Evolutionary conservation across 2,113 vertebrate species (phyloP).

Genomic region (Glaucidium brasilianum): DNA sequence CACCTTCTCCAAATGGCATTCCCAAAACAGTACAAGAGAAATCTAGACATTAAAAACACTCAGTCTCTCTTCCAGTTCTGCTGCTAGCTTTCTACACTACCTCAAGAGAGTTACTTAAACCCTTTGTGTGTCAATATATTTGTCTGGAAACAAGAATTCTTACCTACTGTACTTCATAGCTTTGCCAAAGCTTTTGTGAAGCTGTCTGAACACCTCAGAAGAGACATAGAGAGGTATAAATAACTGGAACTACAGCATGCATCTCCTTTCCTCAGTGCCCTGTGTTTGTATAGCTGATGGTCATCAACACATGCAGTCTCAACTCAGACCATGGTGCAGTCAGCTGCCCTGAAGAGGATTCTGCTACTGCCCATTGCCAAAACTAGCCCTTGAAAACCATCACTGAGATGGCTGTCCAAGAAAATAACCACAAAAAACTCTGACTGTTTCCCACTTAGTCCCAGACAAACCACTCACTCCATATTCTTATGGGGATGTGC

Average conservation of each 20-base stretch:
- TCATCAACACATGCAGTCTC: background rate
- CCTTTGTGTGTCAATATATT: background rate
- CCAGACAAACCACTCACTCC: background rate
- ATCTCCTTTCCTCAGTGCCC: background rate
- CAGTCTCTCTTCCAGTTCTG: background rate
- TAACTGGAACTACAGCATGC: background rate
- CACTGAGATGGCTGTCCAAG: background rate
- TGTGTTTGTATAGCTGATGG: background rate
- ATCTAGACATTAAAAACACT: background rate
- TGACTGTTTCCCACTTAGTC: background rate
- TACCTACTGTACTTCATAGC: background rate
- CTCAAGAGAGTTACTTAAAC: background rate
- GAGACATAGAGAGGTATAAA: fast-evolving
- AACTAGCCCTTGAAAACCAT: background rate
- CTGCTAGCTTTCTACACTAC: background rate
- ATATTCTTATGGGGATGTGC: background rate
- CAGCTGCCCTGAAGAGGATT: background rate
- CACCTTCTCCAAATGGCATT: background rate
- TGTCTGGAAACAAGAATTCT: background rate
- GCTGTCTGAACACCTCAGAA: background rate
- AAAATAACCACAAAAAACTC: background rate
- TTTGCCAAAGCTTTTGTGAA: background rate
- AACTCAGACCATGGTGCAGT: fast-evolving
- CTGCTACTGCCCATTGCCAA: background rate
- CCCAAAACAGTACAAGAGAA: background rate